Evolutionary conservation across 2,888 invertebrate species (phyloP).

Genomic region (Phalangium opilio): DNA sequence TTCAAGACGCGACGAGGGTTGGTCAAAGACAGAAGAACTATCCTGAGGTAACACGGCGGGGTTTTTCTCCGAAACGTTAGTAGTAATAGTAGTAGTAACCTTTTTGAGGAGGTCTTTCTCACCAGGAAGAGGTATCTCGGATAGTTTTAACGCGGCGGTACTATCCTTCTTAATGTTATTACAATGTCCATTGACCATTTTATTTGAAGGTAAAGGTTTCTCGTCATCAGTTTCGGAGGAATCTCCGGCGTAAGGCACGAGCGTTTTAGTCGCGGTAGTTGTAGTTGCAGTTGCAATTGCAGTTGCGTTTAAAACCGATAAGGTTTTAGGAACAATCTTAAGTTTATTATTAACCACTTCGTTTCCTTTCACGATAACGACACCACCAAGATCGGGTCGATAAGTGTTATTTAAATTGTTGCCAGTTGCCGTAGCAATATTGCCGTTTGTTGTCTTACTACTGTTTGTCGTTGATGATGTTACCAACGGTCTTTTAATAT

Average conservation of each 20-base stretch:
- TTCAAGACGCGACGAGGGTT: not conserved
- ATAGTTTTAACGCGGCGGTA: not conserved
- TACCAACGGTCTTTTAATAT: too few species aligned
- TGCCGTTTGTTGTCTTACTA: too few species aligned
- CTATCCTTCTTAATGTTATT: constrained; percentile 23
- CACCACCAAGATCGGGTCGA: too few species aligned
- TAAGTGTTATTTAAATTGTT: too few species aligned
- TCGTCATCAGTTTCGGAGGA: constrained; percentile 25
- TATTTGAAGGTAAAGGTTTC: not conserved
- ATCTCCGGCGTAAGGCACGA: constrained; percentile 30
- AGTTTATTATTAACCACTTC: too few species aligned
- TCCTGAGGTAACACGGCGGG: not conserved
- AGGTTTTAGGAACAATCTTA: too few species aligned
- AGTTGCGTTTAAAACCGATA: too few species aligned
- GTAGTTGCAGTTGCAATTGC: too few species aligned
- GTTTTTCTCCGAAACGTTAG: not conserved
- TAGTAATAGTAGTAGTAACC: not conserved
- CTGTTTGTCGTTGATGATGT: too few species aligned
- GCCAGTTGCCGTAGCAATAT: too few species aligned
- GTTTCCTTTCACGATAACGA: too few species aligned
- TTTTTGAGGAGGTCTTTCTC: not conserved
- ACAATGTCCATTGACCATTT: constrained; percentile 20
- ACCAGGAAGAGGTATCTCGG: not conserved
- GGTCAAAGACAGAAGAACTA: not conserved
- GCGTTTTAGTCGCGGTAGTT: too few species aligned